Percentiles rank a stretch among this genome's conserved stretches.
Evolutionary conservation across 2,888 invertebrate genomes (phyloP).

Genomic region (Hipparchia semele): DNA sequence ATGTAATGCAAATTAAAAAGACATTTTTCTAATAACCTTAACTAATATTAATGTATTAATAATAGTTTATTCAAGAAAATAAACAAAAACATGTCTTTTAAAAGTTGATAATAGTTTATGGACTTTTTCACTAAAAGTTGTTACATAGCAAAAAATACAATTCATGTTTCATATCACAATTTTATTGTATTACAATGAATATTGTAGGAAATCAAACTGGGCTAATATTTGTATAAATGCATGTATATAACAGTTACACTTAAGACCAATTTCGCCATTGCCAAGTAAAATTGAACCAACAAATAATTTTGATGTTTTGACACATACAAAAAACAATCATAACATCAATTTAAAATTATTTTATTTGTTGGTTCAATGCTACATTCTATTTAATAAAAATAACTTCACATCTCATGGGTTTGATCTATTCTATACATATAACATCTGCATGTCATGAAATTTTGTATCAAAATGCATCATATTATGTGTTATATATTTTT

Average conservation of each 20-base stretch:
- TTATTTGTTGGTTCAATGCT: too few species aligned
- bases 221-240: constrained; percentile 30
- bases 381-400: background rate
- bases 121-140: background rate
- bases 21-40: background rate
- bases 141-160: constrained; percentile 3
- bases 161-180: constrained; percentile 6
- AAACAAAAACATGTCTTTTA: constrained; percentile 33
- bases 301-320: too few species aligned
- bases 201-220: background rate
- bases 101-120: constrained; percentile 14
- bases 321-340: too few species aligned
- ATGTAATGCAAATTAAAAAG: constrained; percentile 12
- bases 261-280: background rate
- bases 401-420: background rate
- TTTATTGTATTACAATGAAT: background rate
- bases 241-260: constrained; percentile 7
- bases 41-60: background rate
- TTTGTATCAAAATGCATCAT: constrained; percentile 35
- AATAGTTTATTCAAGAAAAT: constrained; percentile 13
- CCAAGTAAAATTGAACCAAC: too few species aligned
- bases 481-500: background rate
- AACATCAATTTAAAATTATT: too few species aligned
- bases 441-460: constrained; percentile 35
- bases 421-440: constrained; percentile 9